These are phyloP conservation scores for Carettochelys insculpta DNA, from an alignment of 2,113 vertebrate genomes.

Conservation along the genomic window DNA sequence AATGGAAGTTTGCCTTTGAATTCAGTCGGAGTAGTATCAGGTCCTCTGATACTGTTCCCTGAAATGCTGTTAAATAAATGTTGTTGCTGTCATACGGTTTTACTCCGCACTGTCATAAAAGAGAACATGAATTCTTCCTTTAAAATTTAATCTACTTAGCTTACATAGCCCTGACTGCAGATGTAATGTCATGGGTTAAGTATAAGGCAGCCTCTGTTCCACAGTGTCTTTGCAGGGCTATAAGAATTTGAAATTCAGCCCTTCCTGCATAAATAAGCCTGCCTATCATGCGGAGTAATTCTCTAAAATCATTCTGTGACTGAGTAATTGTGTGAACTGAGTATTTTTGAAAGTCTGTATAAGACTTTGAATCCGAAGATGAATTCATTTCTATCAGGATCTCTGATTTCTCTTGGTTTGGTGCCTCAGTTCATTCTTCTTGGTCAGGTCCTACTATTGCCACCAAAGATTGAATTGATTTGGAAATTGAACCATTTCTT, in stretches of 20 bases:
- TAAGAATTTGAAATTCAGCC: neutral
- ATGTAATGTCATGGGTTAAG: neutral
- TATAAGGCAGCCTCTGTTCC: neutral
- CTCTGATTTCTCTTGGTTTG: neutral
- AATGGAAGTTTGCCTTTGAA: neutral
- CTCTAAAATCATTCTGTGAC: neutral
- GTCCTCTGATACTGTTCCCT: neutral
- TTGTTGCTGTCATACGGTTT: neutral
- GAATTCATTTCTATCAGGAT: neutral
- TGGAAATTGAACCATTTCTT: neutral
- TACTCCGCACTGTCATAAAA: too few species aligned
- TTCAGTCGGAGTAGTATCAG: neutral
- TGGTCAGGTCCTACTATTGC: slow-evolving; percentile 7
- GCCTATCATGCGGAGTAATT: rapidly evolving
- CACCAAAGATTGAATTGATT: neutral
- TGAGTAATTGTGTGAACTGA: neutral
- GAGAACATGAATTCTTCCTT: neutral
- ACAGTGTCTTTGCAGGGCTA: neutral
- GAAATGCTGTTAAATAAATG: neutral
- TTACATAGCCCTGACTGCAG: neutral
- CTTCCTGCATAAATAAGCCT: rapidly evolving
- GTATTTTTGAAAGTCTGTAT: neutral
- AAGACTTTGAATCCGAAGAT: neutral
- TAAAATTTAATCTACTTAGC: rapidly evolving
- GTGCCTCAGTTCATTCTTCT: neutral